These are phyloP conservation scores for Tetragnatha montana DNA, from an alignment of 2,888 invertebrate genomes.

Conservation along the genomic window DNA sequence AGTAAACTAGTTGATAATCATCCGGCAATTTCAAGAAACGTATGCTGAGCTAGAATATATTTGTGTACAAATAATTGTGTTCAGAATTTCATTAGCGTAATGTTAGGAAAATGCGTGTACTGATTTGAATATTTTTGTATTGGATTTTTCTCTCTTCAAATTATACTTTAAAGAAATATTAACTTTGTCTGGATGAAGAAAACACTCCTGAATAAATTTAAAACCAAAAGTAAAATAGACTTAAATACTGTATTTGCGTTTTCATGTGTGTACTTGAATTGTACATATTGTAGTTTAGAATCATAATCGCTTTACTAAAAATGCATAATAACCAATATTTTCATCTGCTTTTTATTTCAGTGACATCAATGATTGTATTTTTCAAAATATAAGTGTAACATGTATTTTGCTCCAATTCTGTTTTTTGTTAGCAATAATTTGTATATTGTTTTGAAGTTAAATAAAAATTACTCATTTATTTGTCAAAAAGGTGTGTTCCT, in stretches of 20 bases:
- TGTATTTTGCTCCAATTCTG: constrained; percentile 41
- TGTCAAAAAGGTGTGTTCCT: not conserved
- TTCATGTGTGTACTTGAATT: constrained; percentile 36
- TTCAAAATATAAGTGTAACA: constrained; percentile 7
- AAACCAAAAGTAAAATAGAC: constrained; percentile 24
- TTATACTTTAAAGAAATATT: not conserved
- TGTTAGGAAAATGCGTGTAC: too few relatives aligned
- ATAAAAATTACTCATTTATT: constrained; percentile 27
- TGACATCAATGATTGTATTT: constrained; percentile 29
- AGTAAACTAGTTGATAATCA: too few relatives aligned
- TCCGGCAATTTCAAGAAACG: too few relatives aligned
- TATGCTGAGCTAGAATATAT: too few relatives aligned
- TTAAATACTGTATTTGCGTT: constrained; percentile 21
- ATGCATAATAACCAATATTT: constrained; percentile 41
- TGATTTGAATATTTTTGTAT: not conserved
- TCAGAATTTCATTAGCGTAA: too few relatives aligned
- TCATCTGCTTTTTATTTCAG: constrained; percentile 51
- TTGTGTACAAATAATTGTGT: too few relatives aligned
- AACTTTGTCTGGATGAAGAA: not conserved
- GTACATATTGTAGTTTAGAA: constrained; percentile 54
- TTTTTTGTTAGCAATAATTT: constrained; percentile 17
- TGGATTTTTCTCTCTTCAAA: not conserved
- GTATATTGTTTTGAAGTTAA: constrained; percentile 37
- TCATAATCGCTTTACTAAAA: constrained; percentile 43
- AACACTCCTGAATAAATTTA: not conserved